These are phyloP conservation scores for Latheticus oryzae DNA, from an alignment of 2,888 invertebrate genomes.

Conservation along the genomic window DNA sequence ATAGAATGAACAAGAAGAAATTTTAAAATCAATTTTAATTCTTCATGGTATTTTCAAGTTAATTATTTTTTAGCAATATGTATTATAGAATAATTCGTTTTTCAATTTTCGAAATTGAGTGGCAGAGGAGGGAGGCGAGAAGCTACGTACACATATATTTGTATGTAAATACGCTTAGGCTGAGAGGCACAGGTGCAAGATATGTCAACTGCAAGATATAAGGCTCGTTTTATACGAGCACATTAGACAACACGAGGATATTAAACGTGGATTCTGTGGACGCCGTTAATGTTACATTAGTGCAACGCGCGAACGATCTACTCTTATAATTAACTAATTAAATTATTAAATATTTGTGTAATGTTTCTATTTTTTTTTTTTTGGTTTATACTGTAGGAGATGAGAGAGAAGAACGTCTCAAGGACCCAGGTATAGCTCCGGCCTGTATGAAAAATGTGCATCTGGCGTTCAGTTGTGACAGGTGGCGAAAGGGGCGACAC, in stretches of 20 bases:
- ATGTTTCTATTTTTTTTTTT: too few species aligned
- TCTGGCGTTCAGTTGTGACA: constrained; percentile 59
- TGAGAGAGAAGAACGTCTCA: too few species aligned
- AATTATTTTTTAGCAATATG: constrained; percentile 19
- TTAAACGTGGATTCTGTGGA: constrained; percentile 46
- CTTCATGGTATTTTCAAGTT: constrained; percentile 12
- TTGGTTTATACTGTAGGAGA: too few species aligned
- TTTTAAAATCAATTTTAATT: constrained; percentile 60
- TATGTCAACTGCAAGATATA: constrained; percentile 65
- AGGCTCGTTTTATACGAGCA: constrained; percentile 61
- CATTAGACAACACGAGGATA: constrained; percentile 59
- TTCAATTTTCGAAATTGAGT: constrained; percentile 62
- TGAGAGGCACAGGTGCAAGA: constrained; percentile 64
- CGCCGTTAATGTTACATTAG: too few species aligned
- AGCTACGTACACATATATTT: constrained; percentile 60
- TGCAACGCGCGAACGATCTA: too few species aligned
- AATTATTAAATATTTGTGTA: too few species aligned
- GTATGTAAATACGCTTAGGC: constrained; percentile 64
- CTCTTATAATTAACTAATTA: too few species aligned
- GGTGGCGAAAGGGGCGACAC: constrained; percentile 63
- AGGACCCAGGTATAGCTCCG: constrained; percentile 47
- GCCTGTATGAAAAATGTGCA: constrained; percentile 59
- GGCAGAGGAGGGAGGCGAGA: constrained; percentile 46
- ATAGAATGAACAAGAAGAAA: constrained; percentile 57
- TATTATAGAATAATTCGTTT: constrained; percentile 57